phyloP scores from a whole-genome alignment of 53 echinoderm and acorn worm genomes.

The Arbacia lixula region DNA sequence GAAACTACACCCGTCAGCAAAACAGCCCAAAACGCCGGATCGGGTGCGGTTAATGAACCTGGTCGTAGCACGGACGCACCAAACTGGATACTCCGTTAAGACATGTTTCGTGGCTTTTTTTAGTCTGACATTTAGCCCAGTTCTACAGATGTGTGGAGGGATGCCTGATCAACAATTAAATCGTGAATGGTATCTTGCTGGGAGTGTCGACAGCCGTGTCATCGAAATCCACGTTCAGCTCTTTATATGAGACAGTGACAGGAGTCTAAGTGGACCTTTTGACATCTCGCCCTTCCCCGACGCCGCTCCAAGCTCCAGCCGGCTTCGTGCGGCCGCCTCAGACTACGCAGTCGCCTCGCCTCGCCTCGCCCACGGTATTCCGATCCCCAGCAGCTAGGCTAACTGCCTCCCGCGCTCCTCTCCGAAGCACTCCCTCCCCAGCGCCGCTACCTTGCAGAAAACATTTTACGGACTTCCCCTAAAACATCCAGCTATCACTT shows the following conservation, averaged over 20 bases:
- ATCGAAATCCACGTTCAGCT: conserved; percentile 7
- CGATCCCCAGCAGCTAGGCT: neutral
- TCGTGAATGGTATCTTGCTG: conserved; percentile 22
- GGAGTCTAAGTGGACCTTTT: neutral
- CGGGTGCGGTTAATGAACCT: conserved; percentile 27
- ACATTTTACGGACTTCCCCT: neutral
- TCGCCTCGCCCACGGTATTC: neutral
- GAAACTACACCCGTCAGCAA: conserved; percentile 24
- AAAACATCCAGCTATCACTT: neutral
- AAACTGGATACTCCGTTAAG: no score
- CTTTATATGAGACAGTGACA: conserved; percentile 28
- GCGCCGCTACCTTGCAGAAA: neutral
- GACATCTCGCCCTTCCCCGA: neutral
- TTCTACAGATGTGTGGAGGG: no score
- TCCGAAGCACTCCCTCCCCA: neutral
- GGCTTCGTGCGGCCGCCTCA: no score
- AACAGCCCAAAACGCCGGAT: neutral
- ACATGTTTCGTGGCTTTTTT: no score
- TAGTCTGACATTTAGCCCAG: no score
- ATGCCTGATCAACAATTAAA: neutral
- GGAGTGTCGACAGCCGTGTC: conserved; percentile 29
- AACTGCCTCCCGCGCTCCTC: neutral
- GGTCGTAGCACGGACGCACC: neutral
- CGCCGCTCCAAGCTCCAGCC: neutral
- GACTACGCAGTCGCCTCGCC: no score